Evolutionary conservation across 2,888 invertebrate species (phyloP).

Genomic region (Onchidella celtica): DNA sequence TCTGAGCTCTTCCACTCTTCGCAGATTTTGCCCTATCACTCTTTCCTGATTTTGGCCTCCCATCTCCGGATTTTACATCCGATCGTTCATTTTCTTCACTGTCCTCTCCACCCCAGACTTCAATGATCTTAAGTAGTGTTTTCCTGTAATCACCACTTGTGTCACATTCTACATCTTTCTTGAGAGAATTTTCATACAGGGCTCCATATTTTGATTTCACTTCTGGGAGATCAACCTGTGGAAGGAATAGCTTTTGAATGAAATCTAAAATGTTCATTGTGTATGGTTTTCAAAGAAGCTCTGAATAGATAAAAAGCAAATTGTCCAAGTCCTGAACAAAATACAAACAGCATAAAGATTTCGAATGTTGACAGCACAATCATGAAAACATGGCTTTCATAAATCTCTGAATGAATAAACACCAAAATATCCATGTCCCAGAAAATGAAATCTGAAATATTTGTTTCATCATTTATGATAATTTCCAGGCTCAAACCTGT

Average conservation of each 20-base stretch:
- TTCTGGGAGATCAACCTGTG: conserved; percentile 79
- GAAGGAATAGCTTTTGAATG: background rate
- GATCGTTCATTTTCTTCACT: background rate
- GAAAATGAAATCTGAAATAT: too few species aligned
- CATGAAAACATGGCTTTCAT: too few species aligned
- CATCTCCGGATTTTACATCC: background rate
- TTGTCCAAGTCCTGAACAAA: background rate
- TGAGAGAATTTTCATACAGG: conserved; percentile 74
- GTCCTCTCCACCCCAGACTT: conserved; percentile 1
- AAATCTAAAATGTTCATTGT: too few species aligned
- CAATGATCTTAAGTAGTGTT: conserved; percentile 71
- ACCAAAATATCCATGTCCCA: too few species aligned
- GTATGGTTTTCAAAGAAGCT: too few species aligned
- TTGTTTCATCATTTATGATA: too few species aligned
- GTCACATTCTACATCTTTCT: conserved; percentile 74
- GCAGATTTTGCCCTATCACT: conserved; percentile 6
- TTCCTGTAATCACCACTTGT: conserved; percentile 78
- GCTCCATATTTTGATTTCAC: conserved; percentile 78
- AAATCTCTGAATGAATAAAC: too few species aligned
- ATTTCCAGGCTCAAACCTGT: too few species aligned
- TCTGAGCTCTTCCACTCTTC: background rate
- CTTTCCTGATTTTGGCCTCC: background rate
- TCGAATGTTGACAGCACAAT: too few species aligned
- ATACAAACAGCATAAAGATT: background rate
- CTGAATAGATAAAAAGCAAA: too few species aligned